Conservation (phyloP, 2,888 invertebrate species). For the Tiliacea citrago region DNA sequence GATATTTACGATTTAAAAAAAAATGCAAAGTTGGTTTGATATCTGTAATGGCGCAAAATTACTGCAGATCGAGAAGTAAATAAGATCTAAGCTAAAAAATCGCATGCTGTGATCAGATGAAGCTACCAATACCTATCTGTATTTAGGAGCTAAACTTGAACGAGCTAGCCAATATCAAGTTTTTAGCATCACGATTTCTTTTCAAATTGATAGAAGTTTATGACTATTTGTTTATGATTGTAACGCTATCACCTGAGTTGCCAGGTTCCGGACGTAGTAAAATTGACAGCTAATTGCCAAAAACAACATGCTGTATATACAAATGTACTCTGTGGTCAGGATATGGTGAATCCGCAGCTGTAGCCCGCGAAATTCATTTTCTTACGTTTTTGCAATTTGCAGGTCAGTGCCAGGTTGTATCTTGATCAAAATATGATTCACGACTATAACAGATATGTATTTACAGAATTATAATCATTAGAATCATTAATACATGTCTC, state of each 20-base stretch:
- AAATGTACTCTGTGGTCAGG: too few species aligned
- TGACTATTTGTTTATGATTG: not conserved
- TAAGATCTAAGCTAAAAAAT: conserved; percentile 8
- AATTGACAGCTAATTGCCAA: not conserved
- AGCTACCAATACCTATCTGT: not conserved
- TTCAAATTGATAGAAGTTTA: conserved; percentile 11
- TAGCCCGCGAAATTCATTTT: too few species aligned
- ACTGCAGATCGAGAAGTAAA: not conserved
- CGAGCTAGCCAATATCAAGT: conserved; percentile 14
- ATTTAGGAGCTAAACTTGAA: conserved; percentile 13
- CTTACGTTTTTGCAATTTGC: too few species aligned
- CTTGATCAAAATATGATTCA: too few species aligned
- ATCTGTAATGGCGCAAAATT: not conserved
- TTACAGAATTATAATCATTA: too few species aligned
- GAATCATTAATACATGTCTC: too few species aligned
- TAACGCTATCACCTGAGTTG: not conserved
- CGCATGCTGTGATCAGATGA: conserved; percentile 6
- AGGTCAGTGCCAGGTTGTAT: too few species aligned
- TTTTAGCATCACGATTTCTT: not conserved
- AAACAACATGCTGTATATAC: not conserved
- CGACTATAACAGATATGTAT: too few species aligned
- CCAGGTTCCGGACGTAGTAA: not conserved
- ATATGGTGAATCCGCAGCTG: not conserved
- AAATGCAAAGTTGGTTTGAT: not conserved
- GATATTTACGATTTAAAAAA: not conserved